These are phyloP conservation scores for Diplodus sargus DNA, from an alignment of 2,797 vertebrate species.

Conservation along the genomic window DNA sequence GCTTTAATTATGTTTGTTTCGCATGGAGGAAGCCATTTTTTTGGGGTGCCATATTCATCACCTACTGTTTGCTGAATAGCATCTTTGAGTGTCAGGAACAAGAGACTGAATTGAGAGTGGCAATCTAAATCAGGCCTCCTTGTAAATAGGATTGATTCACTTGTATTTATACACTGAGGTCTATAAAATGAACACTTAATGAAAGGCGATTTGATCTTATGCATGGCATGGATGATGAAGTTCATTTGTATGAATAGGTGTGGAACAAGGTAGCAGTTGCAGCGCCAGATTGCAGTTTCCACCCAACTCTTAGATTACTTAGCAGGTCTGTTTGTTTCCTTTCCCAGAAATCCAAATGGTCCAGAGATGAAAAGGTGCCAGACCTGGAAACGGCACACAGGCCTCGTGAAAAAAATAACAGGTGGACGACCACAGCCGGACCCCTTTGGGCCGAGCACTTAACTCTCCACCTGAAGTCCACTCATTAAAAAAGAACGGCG, in stretches of 20 bases:
- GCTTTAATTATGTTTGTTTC: conserved; percentile 67
- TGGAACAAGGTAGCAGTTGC: conserved; percentile 31
- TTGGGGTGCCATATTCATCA: conserved; percentile 38
- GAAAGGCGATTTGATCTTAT: not conserved
- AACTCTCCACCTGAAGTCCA: conserved; percentile 44
- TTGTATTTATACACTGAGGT: not conserved
- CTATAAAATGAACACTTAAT: not conserved
- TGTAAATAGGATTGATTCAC: not conserved
- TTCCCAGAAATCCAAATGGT: conserved; percentile 69
- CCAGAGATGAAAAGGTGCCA: conserved; percentile 58
- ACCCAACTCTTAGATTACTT: conserved; percentile 48
- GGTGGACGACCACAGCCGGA: conserved; percentile 34
- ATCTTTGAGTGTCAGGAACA: not conserved
- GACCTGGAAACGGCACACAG: conserved; percentile 57
- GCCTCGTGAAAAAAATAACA: conserved; percentile 40
- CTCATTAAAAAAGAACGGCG: conserved; percentile 39
- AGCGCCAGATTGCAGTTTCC: conserved; percentile 27
- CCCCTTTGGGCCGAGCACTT: conserved; percentile 13
- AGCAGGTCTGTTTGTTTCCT: conserved; percentile 65
- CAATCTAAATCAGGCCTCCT: not conserved
- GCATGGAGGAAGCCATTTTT: conserved; percentile 40
- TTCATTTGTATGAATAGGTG: conserved; percentile 31
- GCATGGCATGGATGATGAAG: not conserved
- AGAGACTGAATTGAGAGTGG: conserved; percentile 10
- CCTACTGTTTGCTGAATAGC: conserved; percentile 26